phyloP scores from a whole-genome alignment of 2,113 vertebrate genomes.

The Lamprologus callipterus region DNA sequence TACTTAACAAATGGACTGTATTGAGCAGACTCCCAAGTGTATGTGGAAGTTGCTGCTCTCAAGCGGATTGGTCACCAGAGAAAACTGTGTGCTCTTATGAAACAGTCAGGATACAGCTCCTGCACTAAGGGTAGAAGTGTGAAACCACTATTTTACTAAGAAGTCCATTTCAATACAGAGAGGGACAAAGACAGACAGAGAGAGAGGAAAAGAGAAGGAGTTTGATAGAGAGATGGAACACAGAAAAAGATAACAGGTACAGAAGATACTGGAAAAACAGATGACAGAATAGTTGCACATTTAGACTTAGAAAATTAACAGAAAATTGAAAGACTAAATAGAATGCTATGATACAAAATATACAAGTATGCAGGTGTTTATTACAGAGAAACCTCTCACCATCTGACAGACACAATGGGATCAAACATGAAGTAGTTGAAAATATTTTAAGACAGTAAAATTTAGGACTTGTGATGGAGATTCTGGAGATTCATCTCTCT shows the following conservation, averaged over 20 bases:
- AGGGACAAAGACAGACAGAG: constrained; percentile 12
- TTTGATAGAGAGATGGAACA: constrained; percentile 71
- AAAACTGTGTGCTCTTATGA: not conserved
- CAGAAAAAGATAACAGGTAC: constrained; percentile 78
- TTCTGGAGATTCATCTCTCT: not conserved
- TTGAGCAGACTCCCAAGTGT: not conserved
- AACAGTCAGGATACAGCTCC: not conserved
- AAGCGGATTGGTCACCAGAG: not conserved
- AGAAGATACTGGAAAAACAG: constrained; percentile 59
- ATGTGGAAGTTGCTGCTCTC: not conserved
- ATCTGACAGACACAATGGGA: not conserved
- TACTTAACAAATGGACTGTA: not conserved
- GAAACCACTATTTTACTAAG: constrained; percentile 10
- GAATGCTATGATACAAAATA: not conserved
- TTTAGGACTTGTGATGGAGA: not conserved
- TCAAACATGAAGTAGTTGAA: not conserved
- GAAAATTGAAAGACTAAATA: not conserved
- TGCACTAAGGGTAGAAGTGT: not conserved
- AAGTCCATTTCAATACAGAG: not conserved
- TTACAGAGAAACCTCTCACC: not conserved
- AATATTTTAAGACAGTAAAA: not conserved
- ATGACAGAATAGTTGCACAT: not conserved
- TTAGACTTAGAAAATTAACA: constrained; percentile 11
- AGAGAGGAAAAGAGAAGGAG: not conserved
- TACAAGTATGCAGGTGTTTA: not conserved